These are phyloP conservation scores for Anthrax anthrax DNA, from an alignment of 2,888 invertebrate genomes.

Conservation along the genomic window DNA sequence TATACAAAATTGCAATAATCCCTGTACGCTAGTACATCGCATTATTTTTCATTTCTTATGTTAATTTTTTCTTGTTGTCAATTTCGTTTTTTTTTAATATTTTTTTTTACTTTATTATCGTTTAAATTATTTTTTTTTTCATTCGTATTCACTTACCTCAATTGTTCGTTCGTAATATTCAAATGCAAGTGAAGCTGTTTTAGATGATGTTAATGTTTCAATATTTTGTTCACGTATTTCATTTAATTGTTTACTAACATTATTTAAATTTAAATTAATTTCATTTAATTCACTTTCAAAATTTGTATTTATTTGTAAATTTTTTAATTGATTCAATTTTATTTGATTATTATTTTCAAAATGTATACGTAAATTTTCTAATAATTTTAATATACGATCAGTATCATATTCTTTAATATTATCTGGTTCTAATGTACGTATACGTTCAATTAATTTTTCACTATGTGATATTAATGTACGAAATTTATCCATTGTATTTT, in stretches of 20 bases:
- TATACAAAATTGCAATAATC: too few relatives aligned
- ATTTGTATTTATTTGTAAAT: conserved; percentile 54
- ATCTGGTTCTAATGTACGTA: conserved; percentile 55
- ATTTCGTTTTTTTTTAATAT: too few relatives aligned
- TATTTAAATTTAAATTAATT: conserved; percentile 56
- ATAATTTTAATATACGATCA: conserved; percentile 46
- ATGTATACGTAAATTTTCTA: conserved; percentile 43
- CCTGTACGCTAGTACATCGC: too few relatives aligned
- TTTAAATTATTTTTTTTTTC: too few relatives aligned
- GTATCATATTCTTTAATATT: conserved; percentile 52
- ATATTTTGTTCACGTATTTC: conserved; percentile 53
- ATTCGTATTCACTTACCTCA: conserved; percentile 42
- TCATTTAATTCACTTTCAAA: conserved; percentile 52
- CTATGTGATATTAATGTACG: conserved; percentile 51
- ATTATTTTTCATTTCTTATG: too few relatives aligned
- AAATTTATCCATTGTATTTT: conserved; percentile 50
- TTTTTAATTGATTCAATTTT: conserved; percentile 46
- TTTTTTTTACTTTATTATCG: too few relatives aligned
- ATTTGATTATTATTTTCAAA: conserved; percentile 51
- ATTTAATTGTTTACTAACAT: conserved; percentile 46
- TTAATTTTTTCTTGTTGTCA: too few relatives aligned
- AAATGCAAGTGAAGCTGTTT: conserved; percentile 55
- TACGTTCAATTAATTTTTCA: conserved; percentile 50
- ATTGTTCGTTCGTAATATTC: conserved; percentile 64
- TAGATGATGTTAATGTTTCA: conserved; percentile 54